These are phyloP conservation scores for Brenthis hecate DNA, from an alignment of 2,888 invertebrate genomes.

Conservation along the genomic window DNA sequence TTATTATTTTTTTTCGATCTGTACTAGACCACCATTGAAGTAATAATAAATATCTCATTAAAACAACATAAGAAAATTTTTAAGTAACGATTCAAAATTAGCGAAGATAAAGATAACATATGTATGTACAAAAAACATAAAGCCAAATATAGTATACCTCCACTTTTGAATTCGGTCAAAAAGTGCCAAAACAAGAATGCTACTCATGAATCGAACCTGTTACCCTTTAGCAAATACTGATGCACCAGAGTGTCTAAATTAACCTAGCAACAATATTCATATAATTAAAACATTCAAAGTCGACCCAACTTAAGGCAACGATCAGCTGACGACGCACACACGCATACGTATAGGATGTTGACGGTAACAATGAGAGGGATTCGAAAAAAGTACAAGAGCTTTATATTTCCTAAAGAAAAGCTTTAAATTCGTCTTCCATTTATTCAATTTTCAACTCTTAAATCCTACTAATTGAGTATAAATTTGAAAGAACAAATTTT, in stretches of 20 bases:
- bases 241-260: slow-evolving; percentile 20
- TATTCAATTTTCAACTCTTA: slow-evolving; percentile 26
- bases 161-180: too few species aligned
- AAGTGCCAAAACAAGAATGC: too few species aligned
- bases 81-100: too few species aligned
- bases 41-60: too few species aligned
- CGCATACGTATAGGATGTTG: slow-evolving; percentile 57
- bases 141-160: too few species aligned
- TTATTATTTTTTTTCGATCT: too few species aligned
- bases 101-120: too few species aligned
- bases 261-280: slow-evolving; percentile 45
- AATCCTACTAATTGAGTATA: background rate
- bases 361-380: slow-evolving; percentile 73
- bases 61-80: too few species aligned
- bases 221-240: background rate
- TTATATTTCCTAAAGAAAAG: slow-evolving; percentile 36
- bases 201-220: background rate
- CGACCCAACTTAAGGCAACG: slow-evolving; percentile 42
- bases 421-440: background rate
- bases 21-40: too few species aligned
- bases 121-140: too few species aligned
- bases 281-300: slow-evolving; percentile 37
- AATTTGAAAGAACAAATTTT: background rate
- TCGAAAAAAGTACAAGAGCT: slow-evolving; percentile 73
- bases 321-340: slow-evolving; percentile 75